Evolutionary conservation across 2,888 invertebrate species (phyloP), one percentile per base, ranked within the genome.

Genomic region (Trichogramma evanescens): DNA sequence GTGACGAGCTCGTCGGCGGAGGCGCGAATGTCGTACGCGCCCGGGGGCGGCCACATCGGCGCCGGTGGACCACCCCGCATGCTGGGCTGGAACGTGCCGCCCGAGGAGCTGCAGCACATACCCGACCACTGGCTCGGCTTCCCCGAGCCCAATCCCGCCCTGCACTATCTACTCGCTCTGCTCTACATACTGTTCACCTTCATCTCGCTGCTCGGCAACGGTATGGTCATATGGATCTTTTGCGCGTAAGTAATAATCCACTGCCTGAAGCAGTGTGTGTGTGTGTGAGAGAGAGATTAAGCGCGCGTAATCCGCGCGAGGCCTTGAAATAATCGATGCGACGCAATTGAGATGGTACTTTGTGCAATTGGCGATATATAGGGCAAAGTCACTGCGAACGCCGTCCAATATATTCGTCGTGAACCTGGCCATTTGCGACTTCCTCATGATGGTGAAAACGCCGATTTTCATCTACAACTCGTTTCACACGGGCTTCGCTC

Each of bases 391-490:
- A 64, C 79, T 90, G 55, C 82, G 88, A 67, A 89, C 89, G 0
- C 89, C 93, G 2, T 92, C 93, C 52, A 93, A 93, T 72, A 85
- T 93, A 72, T 85, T 93, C 63, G 91, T 93, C 8, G 83, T 93
- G 55, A 91, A 93, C 76, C 78, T 93, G 73, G 90, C 93, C 0
- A 79, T 92, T 61, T 86, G 89, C 69, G 93, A 93, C 78, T 92
- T 93, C 71, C 78, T 91, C 42, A 93, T 93, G 93, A 91, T 92
- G 91, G 77, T 85, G 43, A 93, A 93, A 79, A 84, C 91, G 0
- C 92, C 92, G 0, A 85, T 93, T 66, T 91, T 92, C 75, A 89
- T 92, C 68, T 91, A 90, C 77, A 92, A 92, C 73, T 90, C 91
- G 43, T 89, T 89, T 67, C 83, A 88, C 74, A 82, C 84, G 64